phyloP scores from a whole-genome alignment of 2,797 vertebrate genomes.

The Decapterus maruadsi region DNA sequence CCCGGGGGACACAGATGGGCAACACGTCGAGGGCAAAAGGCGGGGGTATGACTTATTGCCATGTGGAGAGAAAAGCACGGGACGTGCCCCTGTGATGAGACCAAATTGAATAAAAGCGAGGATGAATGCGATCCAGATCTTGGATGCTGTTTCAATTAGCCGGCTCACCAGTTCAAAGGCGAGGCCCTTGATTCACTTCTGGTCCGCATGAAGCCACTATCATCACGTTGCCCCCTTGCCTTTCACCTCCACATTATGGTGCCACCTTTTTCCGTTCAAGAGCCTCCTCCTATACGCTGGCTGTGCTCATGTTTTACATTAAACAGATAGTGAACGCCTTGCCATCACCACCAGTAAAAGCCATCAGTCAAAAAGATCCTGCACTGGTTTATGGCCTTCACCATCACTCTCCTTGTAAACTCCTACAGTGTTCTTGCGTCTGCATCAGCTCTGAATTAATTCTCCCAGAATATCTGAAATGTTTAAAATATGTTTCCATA shows the following conservation, averaged over 20 bases:
- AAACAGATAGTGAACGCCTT: conserved; percentile 73
- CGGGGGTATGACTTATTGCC: conserved; percentile 85
- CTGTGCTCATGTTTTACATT: conserved; percentile 79
- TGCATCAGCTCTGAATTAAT: conserved; percentile 18
- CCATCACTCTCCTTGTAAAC: conserved; percentile 34
- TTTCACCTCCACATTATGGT: conserved; percentile 72
- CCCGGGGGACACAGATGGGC: conserved; percentile 82
- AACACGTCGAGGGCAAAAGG: conserved; percentile 83
- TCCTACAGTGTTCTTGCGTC: conserved; percentile 16
- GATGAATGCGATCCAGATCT: conserved; percentile 86
- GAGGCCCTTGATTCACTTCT: conserved; percentile 73
- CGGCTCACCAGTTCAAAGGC: conserved; percentile 84
- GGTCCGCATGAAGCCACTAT: conserved; percentile 78
- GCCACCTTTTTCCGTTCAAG: conserved; percentile 73
- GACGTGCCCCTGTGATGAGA: conserved; percentile 68
- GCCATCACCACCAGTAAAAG: conserved; percentile 55
- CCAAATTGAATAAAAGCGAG: conserved; percentile 83
- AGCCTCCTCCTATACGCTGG: conserved; percentile 27
- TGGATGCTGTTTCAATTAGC: conserved; percentile 88
- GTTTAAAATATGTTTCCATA: neutral
- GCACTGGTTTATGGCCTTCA: conserved; percentile 62
- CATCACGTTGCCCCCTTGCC: conserved; percentile 75
- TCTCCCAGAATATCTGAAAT: neutral
- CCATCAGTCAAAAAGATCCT: conserved; percentile 72
- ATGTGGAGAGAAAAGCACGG: conserved; percentile 69